Evolutionary conservation across 1,140 invertebrate genomes (phyloP), one percentile per base, ranked within the genome.

Genomic region (Zaprionus ghesquierei): DNA sequence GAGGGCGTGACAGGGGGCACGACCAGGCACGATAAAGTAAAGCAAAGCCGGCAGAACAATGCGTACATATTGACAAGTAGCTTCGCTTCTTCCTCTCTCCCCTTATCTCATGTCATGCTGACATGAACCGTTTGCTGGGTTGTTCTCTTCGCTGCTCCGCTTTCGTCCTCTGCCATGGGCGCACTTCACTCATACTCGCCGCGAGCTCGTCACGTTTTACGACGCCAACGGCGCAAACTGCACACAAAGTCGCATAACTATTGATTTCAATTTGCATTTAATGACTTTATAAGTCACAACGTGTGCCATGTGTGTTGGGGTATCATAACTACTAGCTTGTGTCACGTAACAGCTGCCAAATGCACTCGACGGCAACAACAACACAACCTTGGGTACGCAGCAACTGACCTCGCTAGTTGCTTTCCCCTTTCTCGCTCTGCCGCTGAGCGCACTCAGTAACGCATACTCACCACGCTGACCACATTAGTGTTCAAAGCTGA

Each of bases 261-360:
- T 71, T 65, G 69, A 64, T 71, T 65, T 71, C 62, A 71, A 71
- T 50, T 71, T 58, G 53, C 49, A 58, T 56, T 29, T 58, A 71
- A 65, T 71, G 61, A 41, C 69, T 65, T 65, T 64, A 71, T 64
- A 70, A 70, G 51, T 31, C 18, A 31, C 35, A 35, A 61, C 46
- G 33, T 56, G 54, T 56, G 54, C 33, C 20, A 54, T 18, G 27
- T 33, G 20, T 31, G 23, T 18, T 20, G n/a, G 25, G n/a, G 5
- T 41, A 6, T 41, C 35, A 41, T 41, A 41, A n/a, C 35, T 15
- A n/a, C 35, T 41, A 41, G 35, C 35, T 41, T 9, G 35, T 41
- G 35, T 15, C 55, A 41, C 55, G 38, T 58, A 58, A 44, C 41
- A 27, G 38, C 38, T 27, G 35, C 13, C 22, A 51, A 15, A 50